Conservation (phyloP, 2,888 invertebrate genomes). For the Synanthedon myopaeformis region DNA sequence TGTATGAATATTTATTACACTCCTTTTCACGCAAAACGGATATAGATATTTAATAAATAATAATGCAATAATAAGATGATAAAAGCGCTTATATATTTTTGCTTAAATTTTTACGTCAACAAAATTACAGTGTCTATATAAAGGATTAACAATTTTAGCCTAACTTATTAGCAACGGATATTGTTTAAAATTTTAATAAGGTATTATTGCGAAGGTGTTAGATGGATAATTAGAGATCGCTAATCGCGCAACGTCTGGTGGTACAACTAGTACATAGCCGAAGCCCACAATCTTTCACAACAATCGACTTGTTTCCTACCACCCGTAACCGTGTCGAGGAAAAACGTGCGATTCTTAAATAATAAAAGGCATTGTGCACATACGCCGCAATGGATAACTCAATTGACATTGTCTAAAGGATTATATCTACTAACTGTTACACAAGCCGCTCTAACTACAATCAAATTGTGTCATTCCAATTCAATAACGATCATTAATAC, state of each 20-base stretch:
- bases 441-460: background rate
- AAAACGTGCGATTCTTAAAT: slow-evolving; percentile 61
- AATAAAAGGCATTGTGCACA: slow-evolving; percentile 54
- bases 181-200: too few species aligned
- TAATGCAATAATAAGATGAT: too few species aligned
- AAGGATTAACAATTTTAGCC: too few species aligned
- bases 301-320: slow-evolving; percentile 37
- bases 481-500: background rate
- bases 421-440: background rate
- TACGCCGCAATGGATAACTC: slow-evolving; percentile 1
- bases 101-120: too few species aligned
- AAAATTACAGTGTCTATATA: too few species aligned
- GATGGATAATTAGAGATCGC: background rate
- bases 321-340: slow-evolving; percentile 59
- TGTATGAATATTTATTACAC: too few species aligned
- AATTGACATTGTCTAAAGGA: slow-evolving; percentile 1
- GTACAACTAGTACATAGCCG: background rate
- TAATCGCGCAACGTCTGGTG: background rate
- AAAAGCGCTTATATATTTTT: too few species aligned
- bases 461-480: background rate
- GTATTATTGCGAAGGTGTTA: background rate
- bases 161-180: too few species aligned
- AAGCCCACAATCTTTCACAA: slow-evolving; percentile 37
- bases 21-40: too few species aligned
- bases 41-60: too few species aligned